These are phyloP conservation scores for Sepioteuthis lessoniana DNA, from an alignment of 2,888 invertebrate genomes.

Conservation along the genomic window DNA sequence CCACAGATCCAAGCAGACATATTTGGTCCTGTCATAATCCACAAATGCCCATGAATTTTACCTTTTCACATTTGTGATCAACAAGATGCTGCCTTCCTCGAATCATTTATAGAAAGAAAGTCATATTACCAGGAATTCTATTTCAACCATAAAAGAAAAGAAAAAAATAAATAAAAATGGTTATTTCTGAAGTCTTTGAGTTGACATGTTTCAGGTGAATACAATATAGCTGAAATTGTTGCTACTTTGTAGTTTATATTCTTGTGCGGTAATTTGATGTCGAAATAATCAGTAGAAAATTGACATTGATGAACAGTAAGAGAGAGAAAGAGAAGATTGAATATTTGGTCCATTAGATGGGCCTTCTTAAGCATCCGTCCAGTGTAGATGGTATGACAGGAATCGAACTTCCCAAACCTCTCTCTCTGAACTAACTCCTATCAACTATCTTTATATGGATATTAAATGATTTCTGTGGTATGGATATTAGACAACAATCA, in stretches of 20 bases:
- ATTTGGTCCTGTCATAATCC: background rate
- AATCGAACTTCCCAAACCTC: background rate
- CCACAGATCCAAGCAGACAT: background rate
- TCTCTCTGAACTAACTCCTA: background rate
- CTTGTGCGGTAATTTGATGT: background rate
- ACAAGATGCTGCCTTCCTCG: background rate
- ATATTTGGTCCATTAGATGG: background rate
- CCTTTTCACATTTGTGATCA: background rate
- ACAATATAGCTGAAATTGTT: background rate
- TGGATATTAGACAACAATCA: slow-evolving; percentile 14
- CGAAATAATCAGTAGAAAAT: background rate
- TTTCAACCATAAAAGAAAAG: background rate
- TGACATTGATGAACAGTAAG: background rate
- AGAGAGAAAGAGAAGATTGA: background rate
- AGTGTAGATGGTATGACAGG: background rate
- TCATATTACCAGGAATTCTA: background rate
- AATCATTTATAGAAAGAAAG: background rate
- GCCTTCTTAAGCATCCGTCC: background rate
- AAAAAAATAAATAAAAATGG: background rate
- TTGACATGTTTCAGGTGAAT: slow-evolving; percentile 17
- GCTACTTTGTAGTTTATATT: background rate
- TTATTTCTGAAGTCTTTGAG: background rate
- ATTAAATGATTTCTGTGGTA: background rate
- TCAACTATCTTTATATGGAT: background rate
- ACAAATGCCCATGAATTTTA: background rate